These are phyloP conservation scores for Axea sp. DNA, from an alignment of 2,888 invertebrate genomes.

Conservation along the genomic window DNA sequence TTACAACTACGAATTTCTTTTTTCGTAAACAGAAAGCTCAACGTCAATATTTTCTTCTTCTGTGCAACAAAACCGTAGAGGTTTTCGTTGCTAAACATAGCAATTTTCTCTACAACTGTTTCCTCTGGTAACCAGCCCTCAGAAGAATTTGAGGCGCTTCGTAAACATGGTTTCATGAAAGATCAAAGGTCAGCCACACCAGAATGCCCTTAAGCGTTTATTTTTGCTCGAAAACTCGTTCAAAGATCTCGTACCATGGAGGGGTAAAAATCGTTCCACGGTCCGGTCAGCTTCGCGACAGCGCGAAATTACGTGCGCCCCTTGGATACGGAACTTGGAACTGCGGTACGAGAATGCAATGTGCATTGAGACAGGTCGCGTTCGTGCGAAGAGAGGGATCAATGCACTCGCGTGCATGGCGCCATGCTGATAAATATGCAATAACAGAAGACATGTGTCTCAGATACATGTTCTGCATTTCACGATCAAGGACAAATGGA, in stretches of 20 bases:
- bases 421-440: too few relatives aligned
- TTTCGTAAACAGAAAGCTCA: too few relatives aligned
- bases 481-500: too few relatives aligned
- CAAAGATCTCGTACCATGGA: not conserved
- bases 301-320: slow-evolving; percentile 12
- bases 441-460: too few relatives aligned
- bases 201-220: slow-evolving; percentile 11
- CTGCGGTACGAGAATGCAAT: slow-evolving; percentile 66
- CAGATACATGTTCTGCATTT: too few relatives aligned
- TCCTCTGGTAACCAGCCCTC: not conserved
- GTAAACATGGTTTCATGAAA: not conserved
- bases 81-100: too few relatives aligned
- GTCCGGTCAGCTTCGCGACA: slow-evolving; percentile 6
- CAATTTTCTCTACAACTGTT: not conserved
- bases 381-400: too few relatives aligned
- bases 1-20: too few relatives aligned
- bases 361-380: too few relatives aligned
- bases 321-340: slow-evolving; percentile 33
- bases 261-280: slow-evolving; percentile 1
- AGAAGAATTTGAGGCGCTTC: not conserved
- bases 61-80: too few relatives aligned
- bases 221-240: not conserved
- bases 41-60: too few relatives aligned
- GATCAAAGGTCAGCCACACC: not conserved
- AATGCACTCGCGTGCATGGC: too few relatives aligned